Conservation (phyloP, 2,797 vertebrate species). For the Lutjanus argentimaculatus region DNA sequence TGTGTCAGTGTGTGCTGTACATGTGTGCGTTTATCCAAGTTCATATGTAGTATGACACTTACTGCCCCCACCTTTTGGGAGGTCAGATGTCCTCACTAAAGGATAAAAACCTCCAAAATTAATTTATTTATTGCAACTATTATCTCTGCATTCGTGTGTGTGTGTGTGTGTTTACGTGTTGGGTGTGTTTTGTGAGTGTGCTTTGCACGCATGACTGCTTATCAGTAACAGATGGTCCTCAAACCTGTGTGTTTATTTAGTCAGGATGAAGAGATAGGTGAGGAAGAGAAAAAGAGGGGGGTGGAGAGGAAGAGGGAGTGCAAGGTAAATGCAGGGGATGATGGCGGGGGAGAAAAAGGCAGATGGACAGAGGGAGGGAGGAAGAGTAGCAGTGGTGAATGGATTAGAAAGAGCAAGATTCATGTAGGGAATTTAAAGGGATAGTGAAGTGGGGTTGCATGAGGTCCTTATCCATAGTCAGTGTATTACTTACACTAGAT, state of each 20-base stretch:
- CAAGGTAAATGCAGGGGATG: constrained; percentile 60
- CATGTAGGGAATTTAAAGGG: constrained; percentile 19
- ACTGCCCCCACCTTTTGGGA: neutral
- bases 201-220: constrained; percentile 68
- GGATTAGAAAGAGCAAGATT: constrained; percentile 25
- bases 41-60: neutral
- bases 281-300: constrained; percentile 32
- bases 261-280: constrained; percentile 65
- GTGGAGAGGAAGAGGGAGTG: constrained; percentile 39
- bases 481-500: too few relatives aligned
- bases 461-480: too few relatives aligned
- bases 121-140: neutral
- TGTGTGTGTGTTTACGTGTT: neutral
- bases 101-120: constrained; percentile 2
- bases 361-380: constrained; percentile 60
- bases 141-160: constrained; percentile 15
- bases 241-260: constrained; percentile 80
- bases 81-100: constrained; percentile 1
- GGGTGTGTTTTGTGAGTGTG: constrained; percentile 24
- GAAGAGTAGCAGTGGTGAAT: constrained; percentile 2
- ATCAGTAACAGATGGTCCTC: constrained; percentile 80
- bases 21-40: neutral
- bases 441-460: too few relatives aligned
- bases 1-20: constrained; percentile 6
- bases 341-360: constrained; percentile 46